Conservation (phyloP, 2,113 vertebrate species). For the Embiotoca jacksoni region DNA sequence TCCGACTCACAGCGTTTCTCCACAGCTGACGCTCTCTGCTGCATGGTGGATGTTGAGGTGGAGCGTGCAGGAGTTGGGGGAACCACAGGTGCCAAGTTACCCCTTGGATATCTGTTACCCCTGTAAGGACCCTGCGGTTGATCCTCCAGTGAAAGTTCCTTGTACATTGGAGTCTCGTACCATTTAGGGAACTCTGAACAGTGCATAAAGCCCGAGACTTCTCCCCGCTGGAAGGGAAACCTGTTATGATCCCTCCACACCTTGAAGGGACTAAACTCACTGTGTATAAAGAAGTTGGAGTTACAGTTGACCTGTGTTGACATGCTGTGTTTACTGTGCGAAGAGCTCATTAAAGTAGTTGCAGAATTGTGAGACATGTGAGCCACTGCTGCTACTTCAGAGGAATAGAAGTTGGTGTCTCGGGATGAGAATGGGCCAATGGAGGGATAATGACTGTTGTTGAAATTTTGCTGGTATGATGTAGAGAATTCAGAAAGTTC, state of each 20-base stretch:
- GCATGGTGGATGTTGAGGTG: constrained; percentile 63
- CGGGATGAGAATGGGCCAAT: constrained; percentile 58
- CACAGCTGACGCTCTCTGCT: constrained; percentile 73
- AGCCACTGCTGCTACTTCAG: constrained; percentile 66
- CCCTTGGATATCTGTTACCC: constrained; percentile 59
- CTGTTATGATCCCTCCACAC: constrained; percentile 92
- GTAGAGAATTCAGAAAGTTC: constrained; percentile 87
- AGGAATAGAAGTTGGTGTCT: constrained; percentile 67
- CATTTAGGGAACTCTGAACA: constrained; percentile 76
- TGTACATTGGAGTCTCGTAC: constrained; percentile 81
- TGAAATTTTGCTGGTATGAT: constrained; percentile 76
- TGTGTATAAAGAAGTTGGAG: constrained; percentile 92
- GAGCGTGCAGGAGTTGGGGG: constrained; percentile 44
- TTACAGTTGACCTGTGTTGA: constrained; percentile 82
- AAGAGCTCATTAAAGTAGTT: constrained; percentile 76
- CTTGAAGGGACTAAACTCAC: constrained; percentile 96
- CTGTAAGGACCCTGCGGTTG: constrained; percentile 61
- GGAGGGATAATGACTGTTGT: constrained; percentile 63
- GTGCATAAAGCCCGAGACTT: constrained; percentile 70
- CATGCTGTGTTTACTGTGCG: constrained; percentile 81
- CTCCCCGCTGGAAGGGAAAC: constrained; percentile 80
- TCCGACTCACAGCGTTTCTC: constrained; percentile 84
- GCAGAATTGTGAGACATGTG: constrained; percentile 77
- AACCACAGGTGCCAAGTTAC: constrained; percentile 47
- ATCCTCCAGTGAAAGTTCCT: constrained; percentile 72